Conservation (phyloP, 2,888 invertebrate species). For the Drosophila neotestacea region DNA sequence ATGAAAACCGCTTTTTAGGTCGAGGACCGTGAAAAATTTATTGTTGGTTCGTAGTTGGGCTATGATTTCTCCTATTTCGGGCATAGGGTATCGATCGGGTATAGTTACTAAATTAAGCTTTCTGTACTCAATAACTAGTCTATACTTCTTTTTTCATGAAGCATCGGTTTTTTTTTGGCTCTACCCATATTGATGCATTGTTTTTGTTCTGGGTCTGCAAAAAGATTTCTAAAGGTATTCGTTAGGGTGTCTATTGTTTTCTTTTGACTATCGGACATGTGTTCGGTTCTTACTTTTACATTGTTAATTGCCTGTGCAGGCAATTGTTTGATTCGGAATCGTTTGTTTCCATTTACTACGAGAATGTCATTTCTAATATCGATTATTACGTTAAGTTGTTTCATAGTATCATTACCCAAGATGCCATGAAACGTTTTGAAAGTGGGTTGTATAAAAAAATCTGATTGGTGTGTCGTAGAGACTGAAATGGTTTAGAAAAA, state of each 20-base stretch:
- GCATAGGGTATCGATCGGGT: too few relatives aligned
- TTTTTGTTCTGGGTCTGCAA: background rate
- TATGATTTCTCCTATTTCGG: too few relatives aligned
- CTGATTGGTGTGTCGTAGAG: too few relatives aligned
- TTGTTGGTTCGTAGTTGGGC: too few relatives aligned
- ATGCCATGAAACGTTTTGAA: too few relatives aligned
- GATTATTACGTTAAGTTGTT: too few relatives aligned
- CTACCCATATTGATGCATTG: slow-evolving; percentile 1
- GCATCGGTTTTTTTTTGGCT: background rate
- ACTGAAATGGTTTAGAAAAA: slow-evolving; percentile 1
- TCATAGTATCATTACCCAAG: too few relatives aligned
- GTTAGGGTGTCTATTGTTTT: background rate
- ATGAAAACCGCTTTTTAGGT: too few relatives aligned
- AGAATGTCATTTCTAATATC: slow-evolving; percentile 17
- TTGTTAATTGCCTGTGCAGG: slow-evolving; percentile 3
- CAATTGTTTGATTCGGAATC: slow-evolving; percentile 16
- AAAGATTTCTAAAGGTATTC: background rate
- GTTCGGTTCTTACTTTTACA: background rate
- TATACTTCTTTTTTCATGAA: background rate
- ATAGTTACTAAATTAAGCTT: background rate
- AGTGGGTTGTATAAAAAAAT: too few relatives aligned
- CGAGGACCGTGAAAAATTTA: too few relatives aligned
- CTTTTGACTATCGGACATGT: background rate
- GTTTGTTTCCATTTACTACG: slow-evolving; percentile 4
- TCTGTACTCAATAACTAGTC: slow-evolving; percentile 7